These are phyloP conservation scores for Mechanitis messenoides DNA, from an alignment of 2,888 invertebrate genomes.

Conservation along the genomic window DNA sequence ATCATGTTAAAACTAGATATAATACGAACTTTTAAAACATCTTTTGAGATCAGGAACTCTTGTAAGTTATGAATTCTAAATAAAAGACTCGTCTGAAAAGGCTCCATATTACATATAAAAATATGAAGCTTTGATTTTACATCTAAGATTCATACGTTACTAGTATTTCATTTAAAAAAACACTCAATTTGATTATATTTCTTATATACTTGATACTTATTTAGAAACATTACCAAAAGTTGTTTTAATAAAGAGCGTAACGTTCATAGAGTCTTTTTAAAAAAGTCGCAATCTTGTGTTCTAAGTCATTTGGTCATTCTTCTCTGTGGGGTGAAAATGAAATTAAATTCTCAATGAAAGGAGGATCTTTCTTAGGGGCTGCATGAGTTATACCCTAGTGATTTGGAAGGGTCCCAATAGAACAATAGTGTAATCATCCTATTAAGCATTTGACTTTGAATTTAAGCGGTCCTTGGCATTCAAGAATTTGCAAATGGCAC, in stretches of 20 bases:
- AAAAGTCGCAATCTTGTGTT: slow-evolving; percentile 44
- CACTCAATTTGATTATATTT: too few relatives aligned
- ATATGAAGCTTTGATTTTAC: neutral
- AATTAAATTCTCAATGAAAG: slow-evolving; percentile 75
- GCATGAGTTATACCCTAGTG: slow-evolving; percentile 67
- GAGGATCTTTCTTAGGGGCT: slow-evolving; percentile 63
- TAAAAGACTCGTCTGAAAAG: slow-evolving; percentile 24
- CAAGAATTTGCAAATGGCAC: slow-evolving; percentile 12
- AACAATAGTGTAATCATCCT: slow-evolving; percentile 75
- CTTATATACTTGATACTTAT: too few relatives aligned
- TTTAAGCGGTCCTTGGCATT: slow-evolving; percentile 24
- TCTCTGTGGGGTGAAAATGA: slow-evolving; percentile 73
- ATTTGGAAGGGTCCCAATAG: slow-evolving; percentile 52
- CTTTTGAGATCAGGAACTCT: too few relatives aligned
- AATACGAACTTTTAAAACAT: too few relatives aligned
- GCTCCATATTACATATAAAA: slow-evolving; percentile 45
- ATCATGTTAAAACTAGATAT: too few relatives aligned
- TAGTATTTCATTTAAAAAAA: too few relatives aligned
- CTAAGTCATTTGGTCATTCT: slow-evolving; percentile 69
- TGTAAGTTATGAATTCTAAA: neutral
- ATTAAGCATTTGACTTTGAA: slow-evolving; percentile 65
- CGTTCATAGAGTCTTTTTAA: slow-evolving; percentile 41
- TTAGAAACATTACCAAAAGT: neutral
- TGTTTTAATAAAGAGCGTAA: slow-evolving; percentile 27
- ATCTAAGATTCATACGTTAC: too few relatives aligned